A percentile compares a stretch with the other conserved stretches of the same genome.
Conservation (phyloP, 2,888 invertebrate genomes). For the Sialis fuliginosa region DNA sequence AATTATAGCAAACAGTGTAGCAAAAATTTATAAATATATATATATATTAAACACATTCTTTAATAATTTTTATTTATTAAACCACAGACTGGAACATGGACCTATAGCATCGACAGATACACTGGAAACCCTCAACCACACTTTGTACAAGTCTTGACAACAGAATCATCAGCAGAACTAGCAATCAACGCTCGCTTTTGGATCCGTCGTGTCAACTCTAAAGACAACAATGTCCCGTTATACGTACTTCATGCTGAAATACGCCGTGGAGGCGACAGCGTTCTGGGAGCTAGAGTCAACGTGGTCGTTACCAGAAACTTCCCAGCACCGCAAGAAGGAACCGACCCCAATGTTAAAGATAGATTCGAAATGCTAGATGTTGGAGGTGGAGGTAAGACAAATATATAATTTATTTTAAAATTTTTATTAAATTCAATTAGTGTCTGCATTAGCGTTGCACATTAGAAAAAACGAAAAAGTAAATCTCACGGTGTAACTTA, state of each 20-base stretch:
- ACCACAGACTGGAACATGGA: conserved; percentile 35
- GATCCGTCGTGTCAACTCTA: conserved; percentile 18
- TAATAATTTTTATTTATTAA: conserved; percentile 1
- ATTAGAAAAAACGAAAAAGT: too few species aligned
- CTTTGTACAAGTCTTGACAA: conserved; percentile 39
- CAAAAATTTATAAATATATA: too few species aligned
- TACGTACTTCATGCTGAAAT: conserved; percentile 33
- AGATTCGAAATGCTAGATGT: conserved; percentile 34
- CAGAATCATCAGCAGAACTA: conserved; percentile 25
- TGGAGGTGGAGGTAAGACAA: conserved; percentile 30
- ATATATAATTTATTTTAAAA: not conserved
- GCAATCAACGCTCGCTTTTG: conserved; percentile 29
- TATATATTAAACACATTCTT: too few species aligned
- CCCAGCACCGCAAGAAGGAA: conserved; percentile 18
- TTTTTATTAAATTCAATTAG: not conserved
- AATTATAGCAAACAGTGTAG: too few species aligned
- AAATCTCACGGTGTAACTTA: too few species aligned
- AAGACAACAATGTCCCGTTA: conserved; percentile 21
- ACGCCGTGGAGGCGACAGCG: conserved; percentile 33
- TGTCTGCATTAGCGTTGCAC: not conserved
- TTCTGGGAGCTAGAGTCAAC: conserved; percentile 36
- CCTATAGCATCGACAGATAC: conserved; percentile 35
- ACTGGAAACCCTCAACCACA: conserved; percentile 39
- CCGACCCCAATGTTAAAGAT: conserved; percentile 14
- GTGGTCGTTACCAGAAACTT: conserved; percentile 26